phyloP scores from a whole-genome alignment of 2,113 vertebrate genomes.

The Tringa solitaria region DNA sequence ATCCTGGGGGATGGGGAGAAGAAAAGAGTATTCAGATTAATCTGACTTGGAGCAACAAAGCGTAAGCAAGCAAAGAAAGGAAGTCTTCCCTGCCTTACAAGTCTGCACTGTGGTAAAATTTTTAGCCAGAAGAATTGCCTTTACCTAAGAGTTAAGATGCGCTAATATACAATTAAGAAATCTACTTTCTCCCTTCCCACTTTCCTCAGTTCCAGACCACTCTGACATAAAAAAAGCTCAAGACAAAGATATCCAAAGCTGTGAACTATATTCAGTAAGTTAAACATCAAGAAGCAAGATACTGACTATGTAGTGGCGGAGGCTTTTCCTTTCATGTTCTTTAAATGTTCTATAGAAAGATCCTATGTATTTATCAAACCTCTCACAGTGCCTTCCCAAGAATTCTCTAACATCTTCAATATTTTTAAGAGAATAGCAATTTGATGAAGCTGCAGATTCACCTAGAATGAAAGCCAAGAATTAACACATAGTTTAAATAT shows the following conservation, averaged over 20 bases:
- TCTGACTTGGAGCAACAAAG: background rate
- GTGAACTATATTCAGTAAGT: background rate
- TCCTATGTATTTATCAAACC: constrained; percentile 85
- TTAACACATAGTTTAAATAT: background rate
- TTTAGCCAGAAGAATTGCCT: background rate
- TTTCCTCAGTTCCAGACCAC: background rate
- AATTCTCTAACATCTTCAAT: constrained; percentile 89
- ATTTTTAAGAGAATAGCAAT: constrained; percentile 83
- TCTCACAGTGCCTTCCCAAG: constrained; percentile 86
- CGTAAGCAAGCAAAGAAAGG: background rate
- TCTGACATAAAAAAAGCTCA: background rate
- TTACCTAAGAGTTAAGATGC: background rate
- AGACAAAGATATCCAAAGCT: background rate
- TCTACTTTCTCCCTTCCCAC: background rate
- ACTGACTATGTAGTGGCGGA: constrained; percentile 93
- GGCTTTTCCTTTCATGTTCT: constrained; percentile 89
- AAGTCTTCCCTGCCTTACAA: background rate
- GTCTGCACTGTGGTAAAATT: background rate
- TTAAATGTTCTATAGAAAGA: constrained; percentile 84
- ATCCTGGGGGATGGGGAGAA: constrained; percentile 78
- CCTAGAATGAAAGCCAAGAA: constrained; percentile 66
- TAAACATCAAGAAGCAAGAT: background rate
- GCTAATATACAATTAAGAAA: background rate
- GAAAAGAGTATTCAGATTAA: background rate
- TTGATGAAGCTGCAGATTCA: constrained; percentile 62